Conservation (phyloP, 1,140 invertebrate species). For the Ostrea edulis region DNA sequence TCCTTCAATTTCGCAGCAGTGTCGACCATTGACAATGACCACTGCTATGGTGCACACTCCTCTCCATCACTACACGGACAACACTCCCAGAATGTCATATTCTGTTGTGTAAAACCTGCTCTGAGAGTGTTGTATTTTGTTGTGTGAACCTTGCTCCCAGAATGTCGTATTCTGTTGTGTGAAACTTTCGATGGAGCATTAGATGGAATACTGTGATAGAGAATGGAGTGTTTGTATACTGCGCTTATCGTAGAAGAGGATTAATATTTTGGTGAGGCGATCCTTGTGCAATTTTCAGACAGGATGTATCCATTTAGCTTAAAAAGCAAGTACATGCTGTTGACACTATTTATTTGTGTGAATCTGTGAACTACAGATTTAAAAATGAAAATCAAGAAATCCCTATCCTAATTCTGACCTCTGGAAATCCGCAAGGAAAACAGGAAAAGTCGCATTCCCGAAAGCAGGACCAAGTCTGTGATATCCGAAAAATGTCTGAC, state of each 20-base stretch:
- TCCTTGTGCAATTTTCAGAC: conserved; percentile 35
- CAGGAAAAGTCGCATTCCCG: neutral
- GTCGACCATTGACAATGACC: conserved; percentile 48
- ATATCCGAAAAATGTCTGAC: neutral
- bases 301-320: conserved; percentile 28
- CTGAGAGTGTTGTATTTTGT: too few relatives aligned
- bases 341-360: conserved; percentile 26
- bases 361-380: conserved; percentile 19
- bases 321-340: conserved; percentile 32
- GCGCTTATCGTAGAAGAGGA: neutral
- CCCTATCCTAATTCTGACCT: neutral
- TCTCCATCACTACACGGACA: conserved; percentile 36
- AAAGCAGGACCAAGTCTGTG: neutral
- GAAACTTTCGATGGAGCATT: conserved; percentile 4
- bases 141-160: neutral
- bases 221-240: neutral
- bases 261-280: conserved; percentile 15
- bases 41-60: conserved; percentile 57
- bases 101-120: conserved; percentile 52
- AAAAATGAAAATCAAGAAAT: conserved; percentile 31
- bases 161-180: conserved; percentile 58
- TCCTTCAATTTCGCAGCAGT: conserved; percentile 49
- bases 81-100: conserved; percentile 47
- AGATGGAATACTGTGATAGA: conserved; percentile 12
- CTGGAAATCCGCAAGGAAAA: conserved; percentile 30